Percentiles rank a stretch among this genome's conserved stretches.
phyloP scores from a whole-genome alignment of 2,797 vertebrate genomes.

The Myotis myotis region DNA sequence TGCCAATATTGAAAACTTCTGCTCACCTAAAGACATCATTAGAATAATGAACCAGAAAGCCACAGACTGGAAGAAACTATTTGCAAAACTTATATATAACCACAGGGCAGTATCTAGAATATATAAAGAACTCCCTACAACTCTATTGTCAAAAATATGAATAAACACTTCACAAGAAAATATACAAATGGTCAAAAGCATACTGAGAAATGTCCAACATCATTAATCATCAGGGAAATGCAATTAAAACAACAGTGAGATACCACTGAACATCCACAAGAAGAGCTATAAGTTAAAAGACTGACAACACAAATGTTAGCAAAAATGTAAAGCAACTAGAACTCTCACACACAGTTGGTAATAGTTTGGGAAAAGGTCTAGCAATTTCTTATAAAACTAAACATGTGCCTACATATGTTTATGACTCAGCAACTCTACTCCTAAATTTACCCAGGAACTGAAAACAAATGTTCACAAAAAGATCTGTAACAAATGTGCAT shows the following conservation, averaged over 20 bases:
- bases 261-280: not conserved
- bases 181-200: not conserved
- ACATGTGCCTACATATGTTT: not conserved
- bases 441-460: slow-evolving; percentile 16
- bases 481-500: not conserved
- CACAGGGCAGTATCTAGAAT: not conserved
- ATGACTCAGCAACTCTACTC: slow-evolving; percentile 1
- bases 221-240: not conserved
- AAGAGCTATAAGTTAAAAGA: not conserved
- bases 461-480: slow-evolving; percentile 29
- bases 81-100: not conserved
- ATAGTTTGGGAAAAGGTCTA: not conserved
- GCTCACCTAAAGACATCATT: not conserved
- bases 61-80: not conserved
- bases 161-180: not conserved
- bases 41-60: not conserved
- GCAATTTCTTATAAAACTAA: slow-evolving; percentile 39
- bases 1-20: not conserved
- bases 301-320: not conserved
- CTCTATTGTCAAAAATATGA: not conserved
- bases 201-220: not conserved
- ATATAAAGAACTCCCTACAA: not conserved
- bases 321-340: slow-evolving; percentile 47
- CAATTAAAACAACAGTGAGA: not conserved
- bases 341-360: not conserved